phyloP scores from a whole-genome alignment of 1,140 invertebrate species.

The Pseudomyrmex gracilis region DNA sequence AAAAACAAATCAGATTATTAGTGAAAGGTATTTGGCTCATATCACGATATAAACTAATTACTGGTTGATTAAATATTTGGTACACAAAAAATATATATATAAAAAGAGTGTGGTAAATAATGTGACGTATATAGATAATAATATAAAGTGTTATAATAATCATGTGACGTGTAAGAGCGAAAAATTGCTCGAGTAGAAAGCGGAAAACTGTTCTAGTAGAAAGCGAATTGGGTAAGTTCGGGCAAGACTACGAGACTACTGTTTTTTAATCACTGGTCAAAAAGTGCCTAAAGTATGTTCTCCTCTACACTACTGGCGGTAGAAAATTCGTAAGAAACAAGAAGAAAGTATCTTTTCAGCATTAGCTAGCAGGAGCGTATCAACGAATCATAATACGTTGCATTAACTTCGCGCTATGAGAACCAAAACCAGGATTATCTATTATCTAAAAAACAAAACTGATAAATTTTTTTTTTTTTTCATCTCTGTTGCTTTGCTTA shows the following conservation, averaged over 20 bases:
- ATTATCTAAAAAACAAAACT: constrained; percentile 28
- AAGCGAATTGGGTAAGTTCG: constrained; percentile 52
- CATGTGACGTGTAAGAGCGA: constrained; percentile 34
- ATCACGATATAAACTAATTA: not conserved
- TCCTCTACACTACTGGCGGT: constrained; percentile 48
- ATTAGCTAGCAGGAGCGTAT: constrained; percentile 36
- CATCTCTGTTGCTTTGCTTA: no score
- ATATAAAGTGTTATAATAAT: constrained; percentile 9
- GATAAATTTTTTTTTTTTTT: not conserved
- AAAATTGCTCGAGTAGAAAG: constrained; percentile 52
- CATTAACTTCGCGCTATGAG: constrained; percentile 28
- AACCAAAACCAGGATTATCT: constrained; percentile 27
- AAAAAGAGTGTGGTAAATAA: constrained; percentile 6
- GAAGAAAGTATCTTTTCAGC: constrained; percentile 23
- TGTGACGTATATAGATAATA: not conserved
- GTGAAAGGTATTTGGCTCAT: not conserved
- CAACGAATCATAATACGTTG: not conserved
- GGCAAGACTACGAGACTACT: constrained; percentile 52
- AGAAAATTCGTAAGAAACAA: constrained; percentile 38
- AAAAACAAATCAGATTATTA: not conserved
- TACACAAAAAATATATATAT: not conserved
- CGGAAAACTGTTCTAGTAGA: constrained; percentile 54
- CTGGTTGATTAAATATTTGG: not conserved
- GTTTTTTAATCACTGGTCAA: constrained; percentile 35
- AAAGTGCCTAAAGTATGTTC: constrained; percentile 42